Percentiles rank a stretch among this genome's conserved stretches.
Conservation (phyloP, 2,888 invertebrate genomes). For the Volucella inanis region DNA sequence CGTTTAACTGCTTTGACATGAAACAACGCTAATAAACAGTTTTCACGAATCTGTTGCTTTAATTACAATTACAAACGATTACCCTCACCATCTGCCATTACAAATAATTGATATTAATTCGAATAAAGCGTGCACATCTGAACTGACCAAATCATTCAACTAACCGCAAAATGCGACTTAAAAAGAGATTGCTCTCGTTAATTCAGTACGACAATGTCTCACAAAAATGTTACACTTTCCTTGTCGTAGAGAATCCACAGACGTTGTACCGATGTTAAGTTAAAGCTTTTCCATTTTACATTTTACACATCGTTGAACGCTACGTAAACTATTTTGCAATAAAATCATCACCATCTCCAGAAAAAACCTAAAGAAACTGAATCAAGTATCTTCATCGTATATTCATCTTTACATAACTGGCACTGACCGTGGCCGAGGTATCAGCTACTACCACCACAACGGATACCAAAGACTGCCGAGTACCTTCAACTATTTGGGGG, state of each 20-base stretch:
- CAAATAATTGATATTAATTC: not conserved
- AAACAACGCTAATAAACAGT: too few species aligned
- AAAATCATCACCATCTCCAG: conserved; percentile 36
- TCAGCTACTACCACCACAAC: conserved; percentile 14
- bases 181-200: conserved; percentile 3
- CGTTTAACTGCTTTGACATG: too few species aligned
- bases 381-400: not conserved
- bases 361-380: conserved; percentile 27
- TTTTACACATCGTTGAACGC: conserved; percentile 54
- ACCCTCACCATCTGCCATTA: not conserved
- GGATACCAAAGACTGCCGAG: too few species aligned
- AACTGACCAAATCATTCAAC: conserved; percentile 4
- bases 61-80: not conserved
- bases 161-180: conserved; percentile 26
- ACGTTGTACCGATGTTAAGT: not conserved
- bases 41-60: too few species aligned
- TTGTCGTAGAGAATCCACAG: not conserved
- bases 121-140: not conserved
- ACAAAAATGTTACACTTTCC: not conserved
- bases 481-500: too few species aligned
- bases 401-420: conserved; percentile 60
- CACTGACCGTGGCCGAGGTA: conserved; percentile 81
- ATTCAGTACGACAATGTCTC: conserved; percentile 1
- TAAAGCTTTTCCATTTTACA: conserved; percentile 12
- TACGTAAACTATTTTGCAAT: conserved; percentile 26